phyloP scores from a whole-genome alignment of 2,113 vertebrate species.

The Thalassoma bifasciatum region DNA sequence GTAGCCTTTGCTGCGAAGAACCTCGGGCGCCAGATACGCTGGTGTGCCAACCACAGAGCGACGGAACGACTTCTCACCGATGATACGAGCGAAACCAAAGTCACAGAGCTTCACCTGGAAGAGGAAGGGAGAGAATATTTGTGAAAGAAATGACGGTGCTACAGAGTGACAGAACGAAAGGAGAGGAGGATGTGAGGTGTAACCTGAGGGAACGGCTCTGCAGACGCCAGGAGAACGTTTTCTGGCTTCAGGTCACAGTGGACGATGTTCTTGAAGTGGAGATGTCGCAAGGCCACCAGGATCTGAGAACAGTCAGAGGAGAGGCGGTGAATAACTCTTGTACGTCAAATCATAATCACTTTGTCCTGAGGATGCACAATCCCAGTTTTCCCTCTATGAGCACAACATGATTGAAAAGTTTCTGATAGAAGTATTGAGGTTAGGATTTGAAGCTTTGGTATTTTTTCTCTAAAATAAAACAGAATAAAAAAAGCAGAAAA shows the following conservation, averaged over 20 bases:
- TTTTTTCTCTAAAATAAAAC: too few relatives aligned
- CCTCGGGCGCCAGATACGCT: slow-evolving; percentile 95
- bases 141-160: too few relatives aligned
- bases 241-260: slow-evolving; percentile 99
- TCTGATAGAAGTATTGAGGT: too few relatives aligned
- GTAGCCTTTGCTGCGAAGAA: slow-evolving; percentile 97
- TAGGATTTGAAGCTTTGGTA: too few relatives aligned
- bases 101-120: slow-evolving; percentile 96
- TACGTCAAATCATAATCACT: slow-evolving; percentile 3
- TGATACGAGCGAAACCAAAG: slow-evolving; percentile 98
- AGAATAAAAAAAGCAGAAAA: too few relatives aligned
- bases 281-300: slow-evolving; percentile 95
- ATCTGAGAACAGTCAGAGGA: slow-evolving; percentile 84
- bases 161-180: too few relatives aligned
- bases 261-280: slow-evolving; percentile 99
- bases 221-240: slow-evolving; percentile 95
- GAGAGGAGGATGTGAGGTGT: neutral
- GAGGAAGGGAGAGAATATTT: too few relatives aligned
- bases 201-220: slow-evolving; percentile 97
- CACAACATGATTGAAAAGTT: too few relatives aligned
- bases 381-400: too few relatives aligned
- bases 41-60: slow-evolving; percentile 97
- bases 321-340: neutral
- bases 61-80: slow-evolving; percentile 97
- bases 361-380: too few relatives aligned